Conservation (phyloP, 2,888 invertebrate species). For the Phymatocera aterrima region DNA sequence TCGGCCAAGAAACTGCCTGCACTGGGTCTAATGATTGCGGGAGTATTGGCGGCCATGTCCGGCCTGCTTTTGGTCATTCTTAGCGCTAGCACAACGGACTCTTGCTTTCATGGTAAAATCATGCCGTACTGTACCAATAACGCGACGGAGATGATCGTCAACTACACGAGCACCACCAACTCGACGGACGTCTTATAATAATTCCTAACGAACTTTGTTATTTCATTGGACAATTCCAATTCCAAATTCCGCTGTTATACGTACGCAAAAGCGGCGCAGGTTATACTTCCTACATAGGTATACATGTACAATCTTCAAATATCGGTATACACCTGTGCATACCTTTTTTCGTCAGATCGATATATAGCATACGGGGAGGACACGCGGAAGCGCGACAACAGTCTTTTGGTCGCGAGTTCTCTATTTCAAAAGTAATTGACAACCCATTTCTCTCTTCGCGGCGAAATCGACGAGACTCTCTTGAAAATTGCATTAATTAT, state of each 20-base stretch:
- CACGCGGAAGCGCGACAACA: too few species aligned
- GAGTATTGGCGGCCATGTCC: constrained; percentile 79
- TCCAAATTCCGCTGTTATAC: constrained; percentile 7
- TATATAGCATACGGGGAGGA: too few species aligned
- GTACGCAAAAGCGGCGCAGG: not conserved
- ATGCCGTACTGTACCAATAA: constrained; percentile 78
- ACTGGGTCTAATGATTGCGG: constrained; percentile 82
- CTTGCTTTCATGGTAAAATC: constrained; percentile 81
- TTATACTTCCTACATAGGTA: too few species aligned
- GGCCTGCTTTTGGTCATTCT: constrained; percentile 79
- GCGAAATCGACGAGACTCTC: too few species aligned
- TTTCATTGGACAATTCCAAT: not conserved
- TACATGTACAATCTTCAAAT: too few species aligned
- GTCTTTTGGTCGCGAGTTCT: too few species aligned
- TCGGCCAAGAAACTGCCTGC: constrained; percentile 84
- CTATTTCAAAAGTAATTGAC: too few species aligned
- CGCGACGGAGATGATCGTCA: constrained; percentile 35
- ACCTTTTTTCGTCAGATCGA: too few species aligned
- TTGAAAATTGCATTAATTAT: too few species aligned
- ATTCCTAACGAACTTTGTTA: not conserved
- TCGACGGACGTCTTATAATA: constrained; percentile 17
- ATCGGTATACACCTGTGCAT: too few species aligned
- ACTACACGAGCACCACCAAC: not conserved
- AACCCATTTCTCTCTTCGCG: too few species aligned
- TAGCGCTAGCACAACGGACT: constrained; percentile 74